Evolutionary conservation across 1,140 invertebrate genomes (phyloP), one percentile per base, ranked within the genome.

Genomic region (Rhopalosiphum padi): DNA sequence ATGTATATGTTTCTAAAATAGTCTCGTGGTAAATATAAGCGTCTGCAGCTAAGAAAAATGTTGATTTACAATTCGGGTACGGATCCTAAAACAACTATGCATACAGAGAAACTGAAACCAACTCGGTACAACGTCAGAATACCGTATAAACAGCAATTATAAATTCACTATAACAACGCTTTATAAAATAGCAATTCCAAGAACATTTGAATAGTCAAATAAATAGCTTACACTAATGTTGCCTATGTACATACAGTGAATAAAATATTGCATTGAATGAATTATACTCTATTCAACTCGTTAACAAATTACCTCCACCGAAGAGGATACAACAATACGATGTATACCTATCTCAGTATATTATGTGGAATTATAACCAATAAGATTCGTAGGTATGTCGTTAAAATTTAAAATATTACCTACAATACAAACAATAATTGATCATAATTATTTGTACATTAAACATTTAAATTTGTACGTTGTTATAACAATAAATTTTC

Each of bases 191-290:
- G 60, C 30, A 68, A 68, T 68, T 68, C 30, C 30, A 30, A 30
- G 60, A 68, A 68, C 30, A 68, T 68, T 68, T n/a, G 60, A 68
- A 68, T 68, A 68, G 60, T 68, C 60, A 68, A 68, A 68, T 68
- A 11, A 68, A 68, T 68, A 30, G 60, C 9, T 68, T 68, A 3
- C 60, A 68, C 30, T 68, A n/a, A 68, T n/a, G 60, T 68, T 30
- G n/a, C 55, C 55, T 30, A 55, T 55, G 11, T 46, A 55, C 23
- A 6, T 60, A n/a, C 4, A 30, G 60, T 68, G 60, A 68, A 60
- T 60, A 68, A 68, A 68, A 68, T 68, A 68, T 68, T 30, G 30
- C 60, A 2, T 55, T 11, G 30, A 68, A 68, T 68, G 25, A 15
- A 68, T 68, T n/a, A 68, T 68, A 15, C 55, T 30, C 60, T 68